Evolutionary conservation across 2,888 invertebrate species (phyloP), one percentile per base, ranked within the genome.

Genomic region (Scaptomyza flava): DNA sequence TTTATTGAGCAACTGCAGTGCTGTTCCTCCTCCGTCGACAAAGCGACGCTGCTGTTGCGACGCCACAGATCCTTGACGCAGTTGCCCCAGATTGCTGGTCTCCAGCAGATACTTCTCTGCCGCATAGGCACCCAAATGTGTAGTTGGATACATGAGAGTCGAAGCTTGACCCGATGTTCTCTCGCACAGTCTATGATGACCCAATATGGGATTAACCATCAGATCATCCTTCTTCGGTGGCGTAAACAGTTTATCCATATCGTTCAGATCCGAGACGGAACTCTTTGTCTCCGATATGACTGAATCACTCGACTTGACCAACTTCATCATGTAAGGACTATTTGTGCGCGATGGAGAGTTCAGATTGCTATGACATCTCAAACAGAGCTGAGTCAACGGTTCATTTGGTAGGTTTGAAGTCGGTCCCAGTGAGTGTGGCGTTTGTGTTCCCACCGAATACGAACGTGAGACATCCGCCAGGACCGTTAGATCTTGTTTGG

Each of bases 371-470:
- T 95, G 94, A 81, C 95, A 95, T 72, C 93, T 93, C 62, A 94
- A 90, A 79, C 95, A 95, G 3, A 94, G 89, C 58, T 91, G 90
- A 20, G 81, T 73, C 58, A 90, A 68, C 3, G 91, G 80, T 14
- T 90, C 90, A 27, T 79, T 89, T 6, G 51, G 11, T 5, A 89
- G 67, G 6, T 74, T 79, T 14, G 67, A 17, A 1, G 59, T 62
- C 7, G 68, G 43, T 20, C 41, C 31, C 79, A 93, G 92, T 48
- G 94, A 93, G 27, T 90, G 83, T 0, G 91, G 94, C 20, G 95
- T 95, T 91, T 95, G 95, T 1, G 95, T 95, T 17, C 94, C 93
- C 30, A 94, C 93, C 33, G 94, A 93, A 81, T 91, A 92, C 93
- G 94, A 90, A 93, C 93, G 93, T 91, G 87, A 93, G 91, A 91